Conservation (phyloP, 1,140 invertebrate genomes). For the Aphaenogaster floridana region DNA sequence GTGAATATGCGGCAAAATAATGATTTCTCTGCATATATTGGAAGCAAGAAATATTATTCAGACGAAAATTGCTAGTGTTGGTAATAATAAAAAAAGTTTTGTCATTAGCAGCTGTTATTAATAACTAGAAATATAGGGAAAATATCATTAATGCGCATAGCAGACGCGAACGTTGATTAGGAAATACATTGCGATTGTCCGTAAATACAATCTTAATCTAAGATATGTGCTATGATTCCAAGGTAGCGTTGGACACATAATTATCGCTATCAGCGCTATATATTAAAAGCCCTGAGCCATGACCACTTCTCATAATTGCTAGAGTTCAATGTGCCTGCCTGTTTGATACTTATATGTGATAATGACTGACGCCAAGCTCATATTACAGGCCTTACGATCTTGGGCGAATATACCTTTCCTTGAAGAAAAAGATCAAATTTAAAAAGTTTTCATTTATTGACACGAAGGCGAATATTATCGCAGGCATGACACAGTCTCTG, state of each 20-base stretch:
- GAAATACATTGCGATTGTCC: not conserved
- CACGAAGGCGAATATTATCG: constrained; percentile 13
- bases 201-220: not conserved
- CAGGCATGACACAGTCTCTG: not conserved
- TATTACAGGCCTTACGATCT: not conserved
- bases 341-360: constrained; percentile 11
- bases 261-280: constrained; percentile 25
- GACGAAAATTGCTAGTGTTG: not conserved
- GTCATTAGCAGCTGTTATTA: not conserved
- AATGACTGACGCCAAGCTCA: not conserved
- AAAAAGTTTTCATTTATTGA: constrained; percentile 26
- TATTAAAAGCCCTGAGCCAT: constrained; percentile 23
- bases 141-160: not conserved
- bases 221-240: not conserved
- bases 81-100: not conserved
- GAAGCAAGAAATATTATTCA: not conserved
- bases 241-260: constrained; percentile 31
- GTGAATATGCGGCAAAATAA: not conserved
- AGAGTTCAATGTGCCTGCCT: constrained; percentile 40
- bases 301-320: constrained; percentile 40
- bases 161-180: not conserved
- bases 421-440: constrained; percentile 1
- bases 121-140: not conserved
- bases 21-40: not conserved
- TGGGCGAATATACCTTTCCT: not conserved